Percentiles rank a stretch among this genome's conserved stretches.
These are phyloP conservation scores for Drosophila suboccidentalis DNA, from an alignment of 2,888 invertebrate genomes.

Conservation along the genomic window DNA sequence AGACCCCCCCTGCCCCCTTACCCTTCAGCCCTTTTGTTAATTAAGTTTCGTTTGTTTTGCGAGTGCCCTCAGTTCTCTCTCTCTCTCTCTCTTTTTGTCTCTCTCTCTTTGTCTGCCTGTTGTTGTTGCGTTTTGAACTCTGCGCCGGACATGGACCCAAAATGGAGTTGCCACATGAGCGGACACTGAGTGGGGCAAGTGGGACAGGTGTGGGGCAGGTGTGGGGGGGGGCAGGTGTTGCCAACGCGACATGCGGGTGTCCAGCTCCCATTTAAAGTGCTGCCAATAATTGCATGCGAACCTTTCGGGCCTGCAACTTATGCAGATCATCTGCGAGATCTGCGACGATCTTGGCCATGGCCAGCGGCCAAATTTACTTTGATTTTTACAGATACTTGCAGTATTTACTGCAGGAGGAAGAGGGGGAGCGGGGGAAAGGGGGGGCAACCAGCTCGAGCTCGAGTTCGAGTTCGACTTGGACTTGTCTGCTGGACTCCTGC, in stretches of 20 bases:
- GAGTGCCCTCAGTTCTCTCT: conserved; percentile 47
- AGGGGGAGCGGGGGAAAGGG: neutral
- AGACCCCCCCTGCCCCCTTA: neutral
- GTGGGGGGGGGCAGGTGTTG: conserved; percentile 8
- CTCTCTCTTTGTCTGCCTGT: conserved; percentile 1
- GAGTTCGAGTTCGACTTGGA: neutral
- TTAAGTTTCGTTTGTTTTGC: conserved; percentile 83
- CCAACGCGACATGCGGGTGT: conserved; percentile 21
- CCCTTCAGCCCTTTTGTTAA: conserved; percentile 71
- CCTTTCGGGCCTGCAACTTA: neutral
- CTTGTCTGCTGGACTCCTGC: conserved; percentile 15
- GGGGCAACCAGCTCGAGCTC: neutral
- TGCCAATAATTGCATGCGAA: neutral
- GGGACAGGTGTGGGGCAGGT: neutral
- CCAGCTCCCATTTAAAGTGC: conserved; percentile 9
- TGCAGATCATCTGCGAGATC: conserved; percentile 24
- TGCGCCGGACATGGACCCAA: conserved; percentile 57
- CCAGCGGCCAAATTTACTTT: neutral
- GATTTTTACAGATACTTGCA: conserved; percentile 51
- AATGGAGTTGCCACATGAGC: conserved; percentile 40
- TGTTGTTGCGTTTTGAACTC: conserved; percentile 47
- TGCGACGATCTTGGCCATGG: conserved; percentile 35
- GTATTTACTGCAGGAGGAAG: neutral
- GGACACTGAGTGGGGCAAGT: neutral
- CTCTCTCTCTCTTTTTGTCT: neutral